These are phyloP conservation scores for Lissocephala sabroskyi DNA, from an alignment of 2,888 invertebrate species.

Conservation along the genomic window DNA sequence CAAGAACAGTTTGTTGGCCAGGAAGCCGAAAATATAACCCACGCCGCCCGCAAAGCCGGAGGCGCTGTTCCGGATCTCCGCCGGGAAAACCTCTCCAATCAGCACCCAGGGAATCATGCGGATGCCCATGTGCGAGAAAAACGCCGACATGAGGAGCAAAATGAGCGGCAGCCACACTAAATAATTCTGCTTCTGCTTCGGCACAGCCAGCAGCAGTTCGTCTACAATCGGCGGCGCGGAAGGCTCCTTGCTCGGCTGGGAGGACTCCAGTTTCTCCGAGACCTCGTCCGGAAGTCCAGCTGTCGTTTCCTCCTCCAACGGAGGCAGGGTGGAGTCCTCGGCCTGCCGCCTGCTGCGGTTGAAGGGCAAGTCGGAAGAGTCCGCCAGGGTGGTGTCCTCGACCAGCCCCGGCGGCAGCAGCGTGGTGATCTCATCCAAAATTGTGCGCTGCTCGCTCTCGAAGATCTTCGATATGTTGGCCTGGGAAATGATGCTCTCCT, in stretches of 20 bases:
- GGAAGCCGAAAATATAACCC: conserved; percentile 84
- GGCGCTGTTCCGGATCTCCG: conserved; percentile 80
- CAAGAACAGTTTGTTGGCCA: conserved; percentile 83
- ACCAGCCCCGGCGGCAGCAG: conserved; percentile 10
- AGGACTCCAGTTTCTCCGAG: no score
- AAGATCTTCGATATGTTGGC: conserved; percentile 70
- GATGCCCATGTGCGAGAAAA: conserved; percentile 79
- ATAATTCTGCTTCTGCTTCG: conserved; percentile 73
- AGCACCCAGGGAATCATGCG: conserved; percentile 85
- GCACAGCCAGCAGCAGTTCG: conserved; percentile 65
- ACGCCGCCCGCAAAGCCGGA: conserved; percentile 82
- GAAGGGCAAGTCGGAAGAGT: background rate
- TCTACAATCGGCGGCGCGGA: conserved; percentile 29
- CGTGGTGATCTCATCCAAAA: conserved; percentile 27
- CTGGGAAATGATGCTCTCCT: conserved; percentile 63
- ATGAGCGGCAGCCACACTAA: conserved; percentile 80
- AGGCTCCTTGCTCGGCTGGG: background rate
- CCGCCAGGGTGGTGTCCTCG: conserved; percentile 22
- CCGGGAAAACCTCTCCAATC: conserved; percentile 84
- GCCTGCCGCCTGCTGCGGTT: conserved; percentile 2
- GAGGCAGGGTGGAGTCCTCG: background rate
- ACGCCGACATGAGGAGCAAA: conserved; percentile 78
- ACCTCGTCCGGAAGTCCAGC: no score
- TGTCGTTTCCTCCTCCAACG: no score
- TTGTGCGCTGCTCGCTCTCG: conserved; percentile 52